Percentiles rank a stretch among this genome's conserved stretches.
Evolutionary conservation across 2,797 vertebrate genomes (phyloP).

Genomic region (Sebastes steindachneri): DNA sequence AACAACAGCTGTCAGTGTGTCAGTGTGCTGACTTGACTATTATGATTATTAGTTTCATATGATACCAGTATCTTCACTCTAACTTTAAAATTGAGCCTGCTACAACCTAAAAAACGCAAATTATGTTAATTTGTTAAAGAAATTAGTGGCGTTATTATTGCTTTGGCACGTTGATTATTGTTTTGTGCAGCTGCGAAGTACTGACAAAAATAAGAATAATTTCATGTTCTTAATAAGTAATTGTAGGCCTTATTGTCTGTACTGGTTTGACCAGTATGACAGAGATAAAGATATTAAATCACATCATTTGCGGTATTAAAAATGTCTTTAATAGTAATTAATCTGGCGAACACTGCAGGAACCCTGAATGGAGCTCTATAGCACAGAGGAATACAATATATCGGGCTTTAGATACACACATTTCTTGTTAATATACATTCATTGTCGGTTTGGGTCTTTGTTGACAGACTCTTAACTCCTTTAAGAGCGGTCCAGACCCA

Average conservation of each 20-base stretch:
- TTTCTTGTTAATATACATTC: neutral
- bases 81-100: accelerated
- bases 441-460: neutral
- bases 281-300: neutral
- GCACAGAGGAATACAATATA: neutral
- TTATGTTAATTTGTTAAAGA: too few relatives aligned
- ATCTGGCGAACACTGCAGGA: neutral
- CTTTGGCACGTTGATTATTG: too few relatives aligned
- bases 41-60: too few relatives aligned
- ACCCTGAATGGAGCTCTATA: neutral
- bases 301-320: neutral
- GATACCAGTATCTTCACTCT: too few relatives aligned
- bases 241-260: neutral
- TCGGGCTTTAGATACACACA: neutral
- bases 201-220: neutral
- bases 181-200: neutral
- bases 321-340: neutral
- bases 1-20: too few relatives aligned
- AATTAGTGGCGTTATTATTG: too few relatives aligned
- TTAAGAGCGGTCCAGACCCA: neutral
- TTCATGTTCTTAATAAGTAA: neutral
- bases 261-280: neutral
- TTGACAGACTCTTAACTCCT: neutral
- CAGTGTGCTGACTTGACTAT: too few relatives aligned
- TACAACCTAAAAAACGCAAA: too few relatives aligned